A percentile compares a stretch with the other conserved stretches of the same genome.
Conservation (phyloP, 2,113 vertebrate genomes). For the Scomber japonicus region DNA sequence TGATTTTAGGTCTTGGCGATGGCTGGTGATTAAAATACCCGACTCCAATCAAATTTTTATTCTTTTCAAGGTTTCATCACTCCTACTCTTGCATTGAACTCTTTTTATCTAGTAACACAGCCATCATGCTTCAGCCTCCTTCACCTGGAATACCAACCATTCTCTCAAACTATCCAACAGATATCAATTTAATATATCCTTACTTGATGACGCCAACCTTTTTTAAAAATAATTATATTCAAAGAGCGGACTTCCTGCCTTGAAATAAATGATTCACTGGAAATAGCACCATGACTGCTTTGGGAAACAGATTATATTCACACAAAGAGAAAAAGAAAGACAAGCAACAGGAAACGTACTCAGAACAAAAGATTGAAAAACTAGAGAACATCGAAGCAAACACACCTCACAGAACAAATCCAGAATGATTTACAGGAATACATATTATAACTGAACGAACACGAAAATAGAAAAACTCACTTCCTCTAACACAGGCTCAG, state of each 20-base stretch:
- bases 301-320: not conserved
- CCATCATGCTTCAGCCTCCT: not conserved
- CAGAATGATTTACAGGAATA: not conserved
- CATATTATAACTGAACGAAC: not conserved
- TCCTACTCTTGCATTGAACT: not conserved
- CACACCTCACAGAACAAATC: not conserved
- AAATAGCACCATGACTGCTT: not conserved
- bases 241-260: conserved; percentile 6
- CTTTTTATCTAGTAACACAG: not conserved
- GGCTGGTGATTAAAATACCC: not conserved
- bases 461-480: not conserved
- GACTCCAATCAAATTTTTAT: not conserved
- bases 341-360: not conserved
- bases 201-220: not conserved
- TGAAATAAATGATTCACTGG: conserved; percentile 1
- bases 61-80: not conserved
- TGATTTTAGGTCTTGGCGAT: not conserved
- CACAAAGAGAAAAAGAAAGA: not conserved
- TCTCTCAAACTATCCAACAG: not conserved
- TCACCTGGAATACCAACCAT: not conserved
- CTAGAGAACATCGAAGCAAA: not conserved
- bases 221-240: not conserved
- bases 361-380: not conserved
- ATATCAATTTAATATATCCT: conserved; percentile 2
- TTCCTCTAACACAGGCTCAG: not conserved